Conservation (phyloP, 2,797 vertebrate genomes). For the Channallabes apus region DNA sequence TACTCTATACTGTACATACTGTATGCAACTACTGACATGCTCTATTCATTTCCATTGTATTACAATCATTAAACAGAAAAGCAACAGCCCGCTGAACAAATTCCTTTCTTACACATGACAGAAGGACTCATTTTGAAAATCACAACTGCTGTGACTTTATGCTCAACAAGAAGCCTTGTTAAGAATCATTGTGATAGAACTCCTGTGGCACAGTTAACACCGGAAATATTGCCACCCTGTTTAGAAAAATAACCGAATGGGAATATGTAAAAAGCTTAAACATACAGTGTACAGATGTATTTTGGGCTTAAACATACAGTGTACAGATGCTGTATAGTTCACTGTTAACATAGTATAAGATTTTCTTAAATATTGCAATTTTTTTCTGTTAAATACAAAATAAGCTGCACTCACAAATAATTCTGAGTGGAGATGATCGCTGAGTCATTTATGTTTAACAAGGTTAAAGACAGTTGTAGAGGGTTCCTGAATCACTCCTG, state of each 20-base stretch:
- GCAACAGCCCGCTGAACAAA: constrained; percentile 1
- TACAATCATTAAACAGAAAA: neutral
- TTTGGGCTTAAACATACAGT: neutral
- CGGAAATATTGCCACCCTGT: neutral
- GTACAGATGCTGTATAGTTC: neutral
- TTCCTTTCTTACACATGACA: constrained; percentile 15
- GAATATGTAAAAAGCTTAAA: neutral
- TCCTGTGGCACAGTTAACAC: neutral
- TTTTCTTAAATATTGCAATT: neutral
- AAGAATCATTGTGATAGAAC: constrained; percentile 22
- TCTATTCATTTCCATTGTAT: neutral
- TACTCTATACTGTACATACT: neutral
- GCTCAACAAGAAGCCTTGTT: constrained; percentile 34
- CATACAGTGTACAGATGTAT: neutral
- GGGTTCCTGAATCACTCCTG: neutral
- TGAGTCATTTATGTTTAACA: neutral
- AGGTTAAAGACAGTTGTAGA: neutral
- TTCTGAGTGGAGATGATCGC: neutral
- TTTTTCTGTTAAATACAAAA: neutral
- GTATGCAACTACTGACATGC: neutral
- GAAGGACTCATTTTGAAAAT: constrained; percentile 20
- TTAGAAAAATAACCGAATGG: neutral
- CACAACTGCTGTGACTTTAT: constrained; percentile 18
- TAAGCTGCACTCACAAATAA: neutral
- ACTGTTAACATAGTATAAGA: neutral